Base-by-base conservation (phyloP, 30 jellyfish, hydroid and myxozoan genomes). In the Pseudorhiza aurosa region DNA sequence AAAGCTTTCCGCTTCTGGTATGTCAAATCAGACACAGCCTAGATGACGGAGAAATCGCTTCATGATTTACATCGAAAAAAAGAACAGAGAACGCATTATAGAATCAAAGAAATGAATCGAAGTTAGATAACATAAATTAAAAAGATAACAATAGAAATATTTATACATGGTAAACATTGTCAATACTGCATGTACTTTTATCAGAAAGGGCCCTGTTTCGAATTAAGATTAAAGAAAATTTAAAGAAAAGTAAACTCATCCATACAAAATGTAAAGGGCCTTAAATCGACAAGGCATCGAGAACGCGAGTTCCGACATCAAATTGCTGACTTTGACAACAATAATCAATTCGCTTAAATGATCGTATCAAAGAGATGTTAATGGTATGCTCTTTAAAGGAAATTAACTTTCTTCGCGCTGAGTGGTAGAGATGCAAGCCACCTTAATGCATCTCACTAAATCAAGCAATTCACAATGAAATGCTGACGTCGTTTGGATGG, bases 21-120 rank as follows among this genome's bases (percentile, higher is more conserved):
- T 1, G 87, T 36, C 28, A 35, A 33, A 10, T 21, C 19, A 0
- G 45, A 10, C 29, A 68, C 87, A 46, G 29, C 68, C 95, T 83
- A 49, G 24, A 37, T 4, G 24, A 29, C 7, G 22, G 15, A 62
- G 27, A 19, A 29, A 30, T 15, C 32, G 14, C 42, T 58, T 12
- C 28, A 21, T 3, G 29, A 49, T 15, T 2, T 49, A 26, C n/a
- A 12, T 2, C 22, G 9, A 9, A 42, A 42, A 8, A 17, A 9
- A 17, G 17, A 42, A 42, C 9, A 42, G 10, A 8, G 9, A 17
- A 8, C 17, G 10, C 55, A 42, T 42, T 9, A 42, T 17, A 42
- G 55, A 9, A 8, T 42, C 17, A 8, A 17, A 42, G 55, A 8
- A 42, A 9, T 42, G 9, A 42, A 42, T 17, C 55, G 17, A 17